These are phyloP conservation scores for Hesperophylax magnus DNA, from an alignment of 1,140 invertebrate genomes.

Conservation along the genomic window DNA sequence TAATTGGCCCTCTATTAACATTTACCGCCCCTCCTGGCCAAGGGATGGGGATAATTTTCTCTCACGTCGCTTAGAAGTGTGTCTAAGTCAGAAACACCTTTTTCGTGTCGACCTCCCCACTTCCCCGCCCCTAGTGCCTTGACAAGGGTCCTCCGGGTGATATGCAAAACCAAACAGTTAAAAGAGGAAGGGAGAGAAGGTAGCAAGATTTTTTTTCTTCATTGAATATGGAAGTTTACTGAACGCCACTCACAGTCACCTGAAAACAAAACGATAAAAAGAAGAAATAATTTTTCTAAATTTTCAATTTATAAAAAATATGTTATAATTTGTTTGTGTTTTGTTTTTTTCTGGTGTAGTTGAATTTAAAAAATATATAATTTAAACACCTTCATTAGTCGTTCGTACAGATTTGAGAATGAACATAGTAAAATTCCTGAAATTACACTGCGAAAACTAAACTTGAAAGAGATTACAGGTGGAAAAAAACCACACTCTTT, in stretches of 20 bases:
- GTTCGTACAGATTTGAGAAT: too few species aligned
- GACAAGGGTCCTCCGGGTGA: conserved; percentile 50
- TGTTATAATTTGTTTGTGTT: too few species aligned
- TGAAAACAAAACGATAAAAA: too few species aligned
- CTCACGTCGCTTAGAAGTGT: conserved; percentile 46
- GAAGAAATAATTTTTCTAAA: too few species aligned
- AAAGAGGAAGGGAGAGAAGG: conserved; percentile 21
- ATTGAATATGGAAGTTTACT: background rate
- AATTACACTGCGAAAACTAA: too few species aligned
- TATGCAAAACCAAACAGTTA: conserved; percentile 53
- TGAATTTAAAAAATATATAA: too few species aligned
- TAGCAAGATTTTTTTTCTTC: conserved; percentile 11
- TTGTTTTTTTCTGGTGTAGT: too few species aligned
- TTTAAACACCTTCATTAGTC: too few species aligned
- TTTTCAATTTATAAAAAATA: too few species aligned
- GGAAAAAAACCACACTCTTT: too few species aligned
- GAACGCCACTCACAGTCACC: background rate
- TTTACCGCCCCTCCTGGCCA: conserved; percentile 31
- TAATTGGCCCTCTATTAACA: conserved; percentile 37
- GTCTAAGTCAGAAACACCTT: conserved; percentile 55
- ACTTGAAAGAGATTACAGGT: too few species aligned
- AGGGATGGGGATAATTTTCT: conserved; percentile 49
- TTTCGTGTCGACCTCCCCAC: conserved; percentile 52
- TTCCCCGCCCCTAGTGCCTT: background rate
- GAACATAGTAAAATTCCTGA: too few species aligned